A percentile compares a stretch with the other conserved stretches of the same genome.
These are phyloP conservation scores for Eolophus roseicapilla DNA, from an alignment of 2,113 vertebrate genomes.

Conservation along the genomic window DNA sequence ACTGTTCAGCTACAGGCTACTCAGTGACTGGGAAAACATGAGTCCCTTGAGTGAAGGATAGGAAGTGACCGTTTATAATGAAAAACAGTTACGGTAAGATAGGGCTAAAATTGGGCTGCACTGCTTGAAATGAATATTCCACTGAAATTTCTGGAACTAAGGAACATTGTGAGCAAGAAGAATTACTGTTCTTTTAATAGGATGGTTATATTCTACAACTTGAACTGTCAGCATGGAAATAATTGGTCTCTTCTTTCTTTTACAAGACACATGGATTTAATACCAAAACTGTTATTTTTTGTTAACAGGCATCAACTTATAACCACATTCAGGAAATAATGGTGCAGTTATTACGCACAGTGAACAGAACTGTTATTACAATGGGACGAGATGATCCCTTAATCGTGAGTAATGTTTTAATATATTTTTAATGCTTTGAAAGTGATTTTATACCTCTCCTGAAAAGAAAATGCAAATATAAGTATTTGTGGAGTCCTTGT, in stretches of 20 bases:
- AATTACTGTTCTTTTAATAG: neutral
- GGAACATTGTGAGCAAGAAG: neutral
- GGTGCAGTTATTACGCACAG: slow-evolving; percentile 84
- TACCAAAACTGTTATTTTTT: neutral
- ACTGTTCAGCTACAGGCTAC: neutral
- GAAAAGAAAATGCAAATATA: neutral
- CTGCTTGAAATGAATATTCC: neutral
- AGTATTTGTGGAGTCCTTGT: neutral
- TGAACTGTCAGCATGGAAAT: neutral
- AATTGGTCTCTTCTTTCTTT: neutral
- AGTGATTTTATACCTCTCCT: neutral
- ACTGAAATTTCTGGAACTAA: neutral
- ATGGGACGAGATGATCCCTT: slow-evolving; percentile 89
- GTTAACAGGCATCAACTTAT: slow-evolving; percentile 84
- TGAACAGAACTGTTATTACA: slow-evolving; percentile 89
- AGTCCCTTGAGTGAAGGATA: neutral
- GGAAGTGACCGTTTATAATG: neutral
- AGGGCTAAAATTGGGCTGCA: neutral
- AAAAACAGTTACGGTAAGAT: neutral
- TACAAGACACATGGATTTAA: neutral
- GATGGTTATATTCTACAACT: neutral
- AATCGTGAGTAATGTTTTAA: slow-evolving; percentile 84
- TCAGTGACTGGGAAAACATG: neutral
- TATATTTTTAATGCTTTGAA: neutral
- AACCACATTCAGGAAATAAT: slow-evolving; percentile 92